A percentile compares a stretch with the other conserved stretches of the same genome.
Evolutionary conservation across 2,113 vertebrate species (phyloP).

Genomic region (Circaetus gallicus): DNA sequence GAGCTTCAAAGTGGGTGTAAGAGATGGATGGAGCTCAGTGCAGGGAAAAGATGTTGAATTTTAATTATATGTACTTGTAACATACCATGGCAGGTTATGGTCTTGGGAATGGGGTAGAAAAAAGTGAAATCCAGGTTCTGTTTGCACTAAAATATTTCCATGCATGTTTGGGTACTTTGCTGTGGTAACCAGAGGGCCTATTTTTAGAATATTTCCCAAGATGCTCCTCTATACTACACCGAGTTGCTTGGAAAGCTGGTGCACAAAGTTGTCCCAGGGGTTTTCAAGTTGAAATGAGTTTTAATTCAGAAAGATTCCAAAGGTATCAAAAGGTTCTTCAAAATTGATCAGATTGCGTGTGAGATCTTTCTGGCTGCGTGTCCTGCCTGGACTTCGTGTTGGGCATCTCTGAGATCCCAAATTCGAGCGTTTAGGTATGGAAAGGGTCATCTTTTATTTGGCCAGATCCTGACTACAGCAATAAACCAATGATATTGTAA

Average conservation of each 20-base stretch:
- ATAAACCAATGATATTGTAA: not conserved
- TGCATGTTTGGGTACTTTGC: conserved; percentile 67
- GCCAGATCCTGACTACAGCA: not conserved
- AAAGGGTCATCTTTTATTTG: not conserved
- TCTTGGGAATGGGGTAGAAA: not conserved
- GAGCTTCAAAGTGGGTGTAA: not conserved
- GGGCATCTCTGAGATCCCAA: not conserved
- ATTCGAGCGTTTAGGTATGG: not conserved
- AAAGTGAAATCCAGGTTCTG: conserved; percentile 33
- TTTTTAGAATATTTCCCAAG: conserved; percentile 62
- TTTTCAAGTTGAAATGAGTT: not conserved
- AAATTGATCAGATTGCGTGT: not conserved
- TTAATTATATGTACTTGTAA: not conserved
- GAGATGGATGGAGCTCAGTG: not conserved
- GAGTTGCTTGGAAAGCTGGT: not conserved
- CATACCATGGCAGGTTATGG: not conserved
- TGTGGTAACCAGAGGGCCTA: conserved; percentile 60
- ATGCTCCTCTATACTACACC: not conserved
- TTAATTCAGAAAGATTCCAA: not conserved
- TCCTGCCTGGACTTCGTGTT: not conserved
- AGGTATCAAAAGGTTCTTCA: not conserved
- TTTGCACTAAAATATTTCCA: conserved; percentile 48
- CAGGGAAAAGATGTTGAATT: not conserved
- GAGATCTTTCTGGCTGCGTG: not conserved
- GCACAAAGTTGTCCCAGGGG: not conserved